These are phyloP conservation scores for Onchidella celtica DNA, from an alignment of 2,888 invertebrate genomes.

Conservation along the genomic window DNA sequence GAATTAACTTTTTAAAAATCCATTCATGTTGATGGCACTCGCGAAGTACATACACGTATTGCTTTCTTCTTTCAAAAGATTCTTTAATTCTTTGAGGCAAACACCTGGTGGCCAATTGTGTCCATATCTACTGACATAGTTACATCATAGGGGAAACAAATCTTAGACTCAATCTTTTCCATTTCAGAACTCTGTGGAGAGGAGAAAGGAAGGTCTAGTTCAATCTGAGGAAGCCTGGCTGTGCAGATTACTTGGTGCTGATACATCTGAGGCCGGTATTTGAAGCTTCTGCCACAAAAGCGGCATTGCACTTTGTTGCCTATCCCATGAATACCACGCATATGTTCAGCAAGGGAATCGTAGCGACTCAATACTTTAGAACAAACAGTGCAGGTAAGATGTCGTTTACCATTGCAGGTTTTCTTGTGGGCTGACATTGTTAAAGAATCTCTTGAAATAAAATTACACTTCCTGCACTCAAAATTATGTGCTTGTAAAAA, in stretches of 20 bases:
- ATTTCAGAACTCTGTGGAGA: neutral
- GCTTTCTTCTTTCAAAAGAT: too few relatives aligned
- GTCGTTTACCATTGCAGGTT: conserved; percentile 43
- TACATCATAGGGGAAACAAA: conserved; percentile 38
- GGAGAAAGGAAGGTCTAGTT: conserved; percentile 6
- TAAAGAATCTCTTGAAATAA: conserved; percentile 26
- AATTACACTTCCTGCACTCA: conserved; percentile 40
- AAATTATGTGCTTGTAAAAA: neutral
- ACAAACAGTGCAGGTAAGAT: conserved; percentile 41
- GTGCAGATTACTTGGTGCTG: conserved; percentile 41
- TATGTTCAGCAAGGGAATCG: conserved; percentile 51
- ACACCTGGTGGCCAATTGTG: neutral
- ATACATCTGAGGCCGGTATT: conserved; percentile 49
- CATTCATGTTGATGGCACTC: too few relatives aligned
- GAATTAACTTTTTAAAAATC: too few relatives aligned
- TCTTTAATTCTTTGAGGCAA: conserved; percentile 12
- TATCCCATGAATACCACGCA: conserved; percentile 54
- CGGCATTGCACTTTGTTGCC: conserved; percentile 52
- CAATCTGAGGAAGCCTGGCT: neutral
- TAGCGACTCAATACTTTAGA: conserved; percentile 45
- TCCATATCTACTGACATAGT: conserved; percentile 30
- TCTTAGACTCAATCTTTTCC: conserved; percentile 23
- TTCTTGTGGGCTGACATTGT: conserved; percentile 41
- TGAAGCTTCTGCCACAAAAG: conserved; percentile 53
- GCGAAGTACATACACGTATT: too few relatives aligned